A percentile compares a stretch with the other conserved stretches of the same genome.
Conservation (phyloP, 2,888 invertebrate species). For the Agriopis marginaria region DNA sequence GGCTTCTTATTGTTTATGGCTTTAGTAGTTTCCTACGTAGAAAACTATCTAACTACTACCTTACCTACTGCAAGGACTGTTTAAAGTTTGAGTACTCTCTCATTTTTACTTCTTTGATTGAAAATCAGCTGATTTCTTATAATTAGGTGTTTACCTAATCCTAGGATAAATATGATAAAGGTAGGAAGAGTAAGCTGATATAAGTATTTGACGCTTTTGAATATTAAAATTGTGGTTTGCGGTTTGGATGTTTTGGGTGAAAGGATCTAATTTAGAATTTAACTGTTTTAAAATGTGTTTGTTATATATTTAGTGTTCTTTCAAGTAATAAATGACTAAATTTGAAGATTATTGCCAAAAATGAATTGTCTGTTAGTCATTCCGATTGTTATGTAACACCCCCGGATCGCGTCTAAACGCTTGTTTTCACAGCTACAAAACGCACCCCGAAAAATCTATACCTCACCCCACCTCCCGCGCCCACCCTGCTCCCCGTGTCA, state of each 20-base stretch:
- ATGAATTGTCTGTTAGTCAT: slow-evolving; percentile 24
- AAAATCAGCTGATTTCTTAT: background rate
- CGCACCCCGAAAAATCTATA: slow-evolving; percentile 75
- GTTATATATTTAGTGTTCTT: background rate
- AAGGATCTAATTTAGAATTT: background rate
- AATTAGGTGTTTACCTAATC: too few species aligned
- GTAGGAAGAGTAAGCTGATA: too few species aligned
- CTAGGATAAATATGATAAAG: background rate
- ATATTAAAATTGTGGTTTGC: too few species aligned
- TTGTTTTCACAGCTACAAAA: slow-evolving; percentile 67
- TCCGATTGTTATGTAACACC: slow-evolving; percentile 40
- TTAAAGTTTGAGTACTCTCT: background rate
- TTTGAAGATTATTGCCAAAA: background rate
- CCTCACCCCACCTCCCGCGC: slow-evolving; percentile 50
- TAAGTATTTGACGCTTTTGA: too few species aligned
- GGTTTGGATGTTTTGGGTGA: background rate
- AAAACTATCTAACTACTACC: background rate
- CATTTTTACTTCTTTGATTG: background rate
- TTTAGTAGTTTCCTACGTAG: background rate
- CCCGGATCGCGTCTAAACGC: slow-evolving; percentile 65
- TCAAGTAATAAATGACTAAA: background rate
- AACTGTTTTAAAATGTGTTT: background rate
- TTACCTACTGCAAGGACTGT: background rate
- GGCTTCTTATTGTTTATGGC: slow-evolving; percentile 2
- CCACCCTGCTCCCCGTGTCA: slow-evolving; percentile 32